A percentile compares a stretch with the other conserved stretches of the same genome.
Conservation (phyloP, 2,888 invertebrate species). For the Tetheella fluctuosa region DNA sequence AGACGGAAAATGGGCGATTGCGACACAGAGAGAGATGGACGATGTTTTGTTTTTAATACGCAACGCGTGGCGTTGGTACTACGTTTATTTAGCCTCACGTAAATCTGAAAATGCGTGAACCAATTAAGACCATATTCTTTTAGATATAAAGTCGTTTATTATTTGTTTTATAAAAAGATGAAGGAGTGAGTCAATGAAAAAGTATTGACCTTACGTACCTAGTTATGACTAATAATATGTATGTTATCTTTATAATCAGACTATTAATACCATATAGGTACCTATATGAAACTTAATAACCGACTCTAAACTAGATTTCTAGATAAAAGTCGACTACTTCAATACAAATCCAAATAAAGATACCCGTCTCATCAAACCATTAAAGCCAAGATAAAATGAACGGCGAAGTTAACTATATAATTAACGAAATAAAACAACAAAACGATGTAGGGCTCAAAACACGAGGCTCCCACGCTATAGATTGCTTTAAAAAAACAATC, state of each 20-base stretch:
- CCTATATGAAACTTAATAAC: no score
- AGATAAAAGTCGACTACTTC: not conserved
- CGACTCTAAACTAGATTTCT: not conserved
- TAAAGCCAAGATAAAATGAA: not conserved
- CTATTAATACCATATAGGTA: no score
- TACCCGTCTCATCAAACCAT: not conserved
- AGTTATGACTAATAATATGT: no score
- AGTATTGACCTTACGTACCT: not conserved
- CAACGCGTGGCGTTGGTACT: slow-evolving; percentile 13
- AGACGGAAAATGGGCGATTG: slow-evolving; percentile 18
- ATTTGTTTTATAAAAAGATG: not conserved
- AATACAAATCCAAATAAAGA: not conserved
- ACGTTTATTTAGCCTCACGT: slow-evolving; percentile 3
- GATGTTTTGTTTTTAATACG: slow-evolving; percentile 19
- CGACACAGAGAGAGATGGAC: slow-evolving; percentile 19
- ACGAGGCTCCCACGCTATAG: slow-evolving; percentile 2
- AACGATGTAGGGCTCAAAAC: slow-evolving; percentile 2
- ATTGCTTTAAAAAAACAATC: slow-evolving; percentile 8
- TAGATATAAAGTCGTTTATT: not conserved
- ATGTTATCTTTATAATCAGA: not conserved
- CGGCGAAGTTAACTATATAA: not conserved
- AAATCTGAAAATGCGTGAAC: not conserved
- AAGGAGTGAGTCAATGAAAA: slow-evolving; percentile 4
- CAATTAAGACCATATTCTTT: not conserved
- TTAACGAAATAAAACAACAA: not conserved